Evolutionary conservation across 1,140 invertebrate species (phyloP), one percentile per base, ranked within the genome.

Genomic region (Drosophila grimshawi): DNA sequence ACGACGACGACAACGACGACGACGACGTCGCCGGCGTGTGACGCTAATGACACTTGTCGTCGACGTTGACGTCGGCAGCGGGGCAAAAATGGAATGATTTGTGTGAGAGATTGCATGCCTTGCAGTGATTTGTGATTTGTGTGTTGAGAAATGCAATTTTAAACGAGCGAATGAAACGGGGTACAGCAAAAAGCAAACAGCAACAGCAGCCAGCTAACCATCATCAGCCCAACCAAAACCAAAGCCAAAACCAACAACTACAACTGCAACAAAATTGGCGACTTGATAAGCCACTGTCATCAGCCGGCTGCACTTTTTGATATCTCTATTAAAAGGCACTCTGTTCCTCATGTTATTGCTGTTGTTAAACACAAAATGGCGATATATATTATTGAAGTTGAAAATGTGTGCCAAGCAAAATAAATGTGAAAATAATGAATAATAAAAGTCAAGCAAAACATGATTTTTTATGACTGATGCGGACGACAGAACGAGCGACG

Each of bases 91-190:
- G 83, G 76, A 86, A 86, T 86, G 83, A 86, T 86, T 86, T 86
- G 83, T 88, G 85, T 88, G 83, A 88, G 83, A 89, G 83, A 88
- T 88, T 88, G 83, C 83, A 88, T 88, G 83, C 85, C 78, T 77
- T 67, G 74, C 83, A 89, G 86, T 89, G 80, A 89, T 89, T 89
- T 89, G 85, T 89, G 80, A 89, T 89, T 88, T 85, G 77, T 81
- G 85, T 78, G 85, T 70, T 89, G 85, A 89, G 85, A 89, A 89
- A 89, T 89, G 85, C 85, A 89, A 82, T 89, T 89, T 89, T 89
- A 89, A 89, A 89, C 85, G 39, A 43, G 3, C 39, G 37, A 43
- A n/a, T 8, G 39, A 4, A 7, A 0, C 5, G 86, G 77, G 63
- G 60, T 53, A 64, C 65, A 68, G 37, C 45, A 53, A 49, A 39